Evolutionary conservation across 1,140 invertebrate genomes (phyloP).

Genomic region (Pogonomyrmex barbatus): DNA sequence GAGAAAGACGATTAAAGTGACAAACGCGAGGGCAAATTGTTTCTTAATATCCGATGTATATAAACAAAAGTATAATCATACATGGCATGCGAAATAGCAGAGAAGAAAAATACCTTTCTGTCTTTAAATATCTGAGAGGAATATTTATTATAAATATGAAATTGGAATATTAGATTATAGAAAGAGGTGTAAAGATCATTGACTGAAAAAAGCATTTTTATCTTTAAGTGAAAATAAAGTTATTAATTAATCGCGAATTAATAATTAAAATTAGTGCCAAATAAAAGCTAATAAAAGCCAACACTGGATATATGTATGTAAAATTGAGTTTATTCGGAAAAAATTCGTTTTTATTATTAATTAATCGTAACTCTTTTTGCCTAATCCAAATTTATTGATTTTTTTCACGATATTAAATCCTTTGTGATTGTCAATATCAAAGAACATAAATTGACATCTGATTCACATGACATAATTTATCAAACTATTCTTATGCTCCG

Average conservation of each 20-base stretch:
- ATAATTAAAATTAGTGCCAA: too few relatives aligned
- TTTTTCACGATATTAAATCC: neutral
- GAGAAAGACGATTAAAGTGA: neutral
- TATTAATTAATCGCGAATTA: neutral
- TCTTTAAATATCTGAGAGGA: neutral
- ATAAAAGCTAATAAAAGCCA: too few relatives aligned
- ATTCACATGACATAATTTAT: neutral
- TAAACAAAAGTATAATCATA: neutral
- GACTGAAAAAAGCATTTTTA: neutral
- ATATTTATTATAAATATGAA: neutral
- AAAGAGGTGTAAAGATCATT: neutral
- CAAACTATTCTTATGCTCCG: neutral
- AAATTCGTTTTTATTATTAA: too few relatives aligned
- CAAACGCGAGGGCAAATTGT: constrained; percentile 15
- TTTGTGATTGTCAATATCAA: neutral
- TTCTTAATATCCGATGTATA: constrained; percentile 10
- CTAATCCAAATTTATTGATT: neutral
- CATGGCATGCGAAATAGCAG: neutral
- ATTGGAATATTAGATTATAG: neutral
- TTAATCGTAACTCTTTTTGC: neutral
- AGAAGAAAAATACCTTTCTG: neutral
- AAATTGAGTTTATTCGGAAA: too few relatives aligned
- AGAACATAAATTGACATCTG: neutral
- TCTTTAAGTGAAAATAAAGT: too few relatives aligned
- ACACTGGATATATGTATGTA: too few relatives aligned